phyloP scores from a whole-genome alignment of 2,888 invertebrate species.

The Agriopis marginaria region DNA sequence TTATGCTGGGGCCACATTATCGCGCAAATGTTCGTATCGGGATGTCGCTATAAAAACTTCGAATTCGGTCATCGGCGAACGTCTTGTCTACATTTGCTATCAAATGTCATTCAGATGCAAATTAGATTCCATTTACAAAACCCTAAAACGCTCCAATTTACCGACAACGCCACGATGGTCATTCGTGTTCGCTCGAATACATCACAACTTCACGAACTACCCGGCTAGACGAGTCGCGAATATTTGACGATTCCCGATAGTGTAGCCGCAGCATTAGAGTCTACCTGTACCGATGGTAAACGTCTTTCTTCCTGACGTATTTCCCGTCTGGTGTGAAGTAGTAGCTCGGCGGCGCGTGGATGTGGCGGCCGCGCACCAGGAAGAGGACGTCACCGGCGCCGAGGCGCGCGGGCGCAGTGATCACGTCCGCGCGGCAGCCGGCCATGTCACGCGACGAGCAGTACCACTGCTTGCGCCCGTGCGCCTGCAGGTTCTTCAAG shows the following conservation, averaged over 20 bases:
- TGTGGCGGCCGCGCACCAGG: slow-evolving; percentile 78
- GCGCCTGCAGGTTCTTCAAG: slow-evolving; percentile 81
- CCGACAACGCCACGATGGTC: no score
- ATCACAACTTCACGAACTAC: no score
- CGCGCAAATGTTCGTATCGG: neutral
- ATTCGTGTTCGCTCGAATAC: no score
- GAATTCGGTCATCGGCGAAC: no score
- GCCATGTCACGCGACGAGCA: slow-evolving; percentile 83
- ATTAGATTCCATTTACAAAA: no score
- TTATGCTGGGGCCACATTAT: no score
- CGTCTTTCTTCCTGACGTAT: slow-evolving; percentile 80
- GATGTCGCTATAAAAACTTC: neutral
- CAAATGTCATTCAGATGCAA: no score
- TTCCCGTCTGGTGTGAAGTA: slow-evolving; percentile 82
- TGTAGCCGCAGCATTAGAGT: slow-evolving; percentile 28
- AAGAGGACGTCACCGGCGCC: slow-evolving; percentile 77
- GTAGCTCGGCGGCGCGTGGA: slow-evolving; percentile 79
- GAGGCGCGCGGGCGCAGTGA: slow-evolving; percentile 72
- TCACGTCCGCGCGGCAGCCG: slow-evolving; percentile 81
- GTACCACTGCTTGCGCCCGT: slow-evolving; percentile 83
- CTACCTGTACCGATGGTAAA: slow-evolving; percentile 81
- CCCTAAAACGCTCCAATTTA: no score
- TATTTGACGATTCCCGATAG: no score
- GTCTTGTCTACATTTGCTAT: no score
- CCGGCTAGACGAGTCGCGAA: no score